A percentile compares a stretch with the other conserved stretches of the same genome.
phyloP scores from a whole-genome alignment of 2,113 vertebrate genomes.

The Colaptes auratus region DNA sequence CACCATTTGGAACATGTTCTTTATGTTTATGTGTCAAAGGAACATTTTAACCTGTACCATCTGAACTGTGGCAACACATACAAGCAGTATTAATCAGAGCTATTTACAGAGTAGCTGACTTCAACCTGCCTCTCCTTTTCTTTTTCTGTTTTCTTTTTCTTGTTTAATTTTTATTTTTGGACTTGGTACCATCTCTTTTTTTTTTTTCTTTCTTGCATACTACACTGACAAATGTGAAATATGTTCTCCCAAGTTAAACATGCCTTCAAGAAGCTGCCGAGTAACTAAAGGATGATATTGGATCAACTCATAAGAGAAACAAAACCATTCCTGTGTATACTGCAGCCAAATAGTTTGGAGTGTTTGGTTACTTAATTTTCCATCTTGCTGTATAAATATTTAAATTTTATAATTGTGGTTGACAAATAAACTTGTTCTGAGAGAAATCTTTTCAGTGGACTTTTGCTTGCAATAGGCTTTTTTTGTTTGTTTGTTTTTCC shows the following conservation, averaged over 20 bases:
- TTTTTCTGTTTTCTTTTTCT: not conserved
- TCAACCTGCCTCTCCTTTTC: slow-evolving; percentile 31
- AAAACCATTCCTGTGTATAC: slow-evolving; percentile 71
- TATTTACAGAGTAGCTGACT: slow-evolving; percentile 14
- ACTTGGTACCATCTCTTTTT: slow-evolving; percentile 5
- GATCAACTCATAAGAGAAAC: slow-evolving; percentile 18
- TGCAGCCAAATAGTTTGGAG: slow-evolving; percentile 61
- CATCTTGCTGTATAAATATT: slow-evolving; percentile 48
- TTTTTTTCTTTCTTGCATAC: not conserved
- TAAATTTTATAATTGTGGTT: slow-evolving; percentile 72
- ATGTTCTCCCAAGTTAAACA: not conserved
- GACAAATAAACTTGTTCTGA: slow-evolving; percentile 74
- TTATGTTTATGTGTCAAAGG: slow-evolving; percentile 58
- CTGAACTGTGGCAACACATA: slow-evolving; percentile 26
- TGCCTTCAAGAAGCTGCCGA: slow-evolving; percentile 33
- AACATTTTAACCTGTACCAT: slow-evolving; percentile 37
- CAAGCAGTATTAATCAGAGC: slow-evolving; percentile 6
- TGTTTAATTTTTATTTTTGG: not conserved
- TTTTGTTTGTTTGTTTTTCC: not conserved
- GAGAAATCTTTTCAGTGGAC: not conserved
- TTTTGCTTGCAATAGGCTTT: not conserved
- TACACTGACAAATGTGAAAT: slow-evolving; percentile 33
- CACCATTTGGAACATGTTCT: slow-evolving; percentile 32
- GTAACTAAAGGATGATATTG: slow-evolving; percentile 26
- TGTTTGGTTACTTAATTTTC: slow-evolving; percentile 51